These are phyloP conservation scores for Schizaphis graminum DNA, from an alignment of 2,888 invertebrate genomes.

Conservation along the genomic window DNA sequence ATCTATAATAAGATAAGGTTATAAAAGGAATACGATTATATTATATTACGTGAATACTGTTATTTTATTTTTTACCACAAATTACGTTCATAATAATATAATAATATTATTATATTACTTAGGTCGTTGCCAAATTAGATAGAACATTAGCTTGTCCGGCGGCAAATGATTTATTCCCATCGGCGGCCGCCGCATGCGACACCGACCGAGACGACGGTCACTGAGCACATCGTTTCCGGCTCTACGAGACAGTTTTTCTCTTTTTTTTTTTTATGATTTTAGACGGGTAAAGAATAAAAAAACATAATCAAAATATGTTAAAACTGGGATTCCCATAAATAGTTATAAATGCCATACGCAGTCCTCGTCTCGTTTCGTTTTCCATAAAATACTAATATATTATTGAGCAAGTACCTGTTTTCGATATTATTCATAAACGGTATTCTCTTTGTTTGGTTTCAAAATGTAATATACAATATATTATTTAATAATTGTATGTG, in stretches of 20 bases:
- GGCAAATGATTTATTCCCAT: conserved; percentile 54
- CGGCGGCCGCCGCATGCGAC: conserved; percentile 5
- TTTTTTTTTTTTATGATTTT: conserved; percentile 10
- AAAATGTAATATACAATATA: background rate
- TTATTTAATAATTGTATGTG: too few species aligned
- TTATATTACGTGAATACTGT: conserved; percentile 9
- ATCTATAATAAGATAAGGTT: conserved; percentile 1
- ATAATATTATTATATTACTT: background rate
- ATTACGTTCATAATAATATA: background rate
- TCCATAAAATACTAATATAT: conserved; percentile 36
- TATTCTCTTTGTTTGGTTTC: background rate
- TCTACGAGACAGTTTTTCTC: conserved; percentile 10
- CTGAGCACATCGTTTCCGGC: conserved; percentile 27
- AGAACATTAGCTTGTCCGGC: conserved; percentile 51
- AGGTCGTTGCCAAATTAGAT: conserved; percentile 39
- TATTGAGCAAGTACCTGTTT: background rate
- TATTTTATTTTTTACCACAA: conserved; percentile 42
- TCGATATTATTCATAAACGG: background rate
- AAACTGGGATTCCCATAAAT: background rate
- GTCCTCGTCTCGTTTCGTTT: background rate
- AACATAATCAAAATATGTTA: conserved; percentile 1
- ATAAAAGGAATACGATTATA: conserved; percentile 14
- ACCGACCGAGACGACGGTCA: conserved; percentile 13
- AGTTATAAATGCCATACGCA: background rate
- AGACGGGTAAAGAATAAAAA: background rate